Conservation (phyloP, 2,113 vertebrate species). For the Phalacrocorax carbo region DNA sequence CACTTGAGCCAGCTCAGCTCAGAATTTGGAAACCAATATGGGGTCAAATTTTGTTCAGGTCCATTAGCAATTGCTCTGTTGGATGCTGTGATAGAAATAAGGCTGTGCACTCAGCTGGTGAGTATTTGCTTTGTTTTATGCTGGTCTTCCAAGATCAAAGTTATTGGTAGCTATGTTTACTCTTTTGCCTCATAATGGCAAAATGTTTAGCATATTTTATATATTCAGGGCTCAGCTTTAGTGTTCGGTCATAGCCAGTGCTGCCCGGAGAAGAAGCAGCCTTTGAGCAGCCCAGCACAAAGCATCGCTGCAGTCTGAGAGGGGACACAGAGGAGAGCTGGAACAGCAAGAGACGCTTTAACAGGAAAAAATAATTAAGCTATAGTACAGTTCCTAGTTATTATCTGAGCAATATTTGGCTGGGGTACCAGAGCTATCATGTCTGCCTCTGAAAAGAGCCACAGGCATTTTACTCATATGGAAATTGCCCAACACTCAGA, state of each 20-base stretch:
- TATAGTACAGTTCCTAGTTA: not conserved
- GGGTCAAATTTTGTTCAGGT: not conserved
- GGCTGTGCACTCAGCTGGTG: not conserved
- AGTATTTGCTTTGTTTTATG: not conserved
- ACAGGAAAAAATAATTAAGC: not conserved
- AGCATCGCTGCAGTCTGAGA: accelerated
- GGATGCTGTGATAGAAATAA: not conserved
- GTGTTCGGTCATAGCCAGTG: not conserved
- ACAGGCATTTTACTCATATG: not conserved
- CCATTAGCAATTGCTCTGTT: not conserved
- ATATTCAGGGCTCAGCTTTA: not conserved
- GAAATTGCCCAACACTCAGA: not conserved
- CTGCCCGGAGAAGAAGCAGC: not conserved
- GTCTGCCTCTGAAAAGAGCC: not conserved
- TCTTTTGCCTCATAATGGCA: not conserved
- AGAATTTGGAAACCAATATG: not conserved
- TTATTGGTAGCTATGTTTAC: not conserved
- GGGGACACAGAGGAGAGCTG: not conserved
- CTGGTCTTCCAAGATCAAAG: not conserved
- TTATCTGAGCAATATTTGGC: not conserved
- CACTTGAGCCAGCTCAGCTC: not conserved
- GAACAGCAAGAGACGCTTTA: not conserved
- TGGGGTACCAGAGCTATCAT: not conserved
- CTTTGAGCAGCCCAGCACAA: not conserved
- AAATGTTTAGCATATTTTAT: not conserved